These are phyloP conservation scores for Electrophaes corylata DNA, from an alignment of 2,888 invertebrate genomes.

Conservation along the genomic window DNA sequence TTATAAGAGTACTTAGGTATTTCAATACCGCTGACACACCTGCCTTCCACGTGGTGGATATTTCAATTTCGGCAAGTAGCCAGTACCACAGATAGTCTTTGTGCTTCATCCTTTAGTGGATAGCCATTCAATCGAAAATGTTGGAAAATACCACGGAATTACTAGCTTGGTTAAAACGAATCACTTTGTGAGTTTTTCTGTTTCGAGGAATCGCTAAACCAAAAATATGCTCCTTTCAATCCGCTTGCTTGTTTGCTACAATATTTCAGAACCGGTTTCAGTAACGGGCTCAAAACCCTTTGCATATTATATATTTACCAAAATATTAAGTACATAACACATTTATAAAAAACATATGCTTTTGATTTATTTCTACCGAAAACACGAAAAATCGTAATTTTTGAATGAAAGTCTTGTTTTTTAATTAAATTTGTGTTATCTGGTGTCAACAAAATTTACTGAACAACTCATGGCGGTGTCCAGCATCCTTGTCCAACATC, in stretches of 20 bases:
- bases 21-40: conserved; percentile 5
- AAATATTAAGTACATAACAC: not conserved
- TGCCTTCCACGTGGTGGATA: conserved; percentile 10
- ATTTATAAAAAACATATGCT: no score
- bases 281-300: no score
- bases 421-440: no score
- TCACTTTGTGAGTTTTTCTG: not conserved
- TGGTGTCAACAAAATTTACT: no score
- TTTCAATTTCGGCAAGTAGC: conserved; percentile 6
- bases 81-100: conserved; percentile 1
- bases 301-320: not conserved
- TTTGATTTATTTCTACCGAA: no score
- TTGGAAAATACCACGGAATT: not conserved
- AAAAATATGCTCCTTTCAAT: not conserved
- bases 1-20: conserved; percentile 4
- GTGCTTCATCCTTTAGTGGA: not conserved
- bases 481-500: no score
- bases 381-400: no score
- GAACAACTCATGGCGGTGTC: no score
- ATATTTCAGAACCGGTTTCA: not conserved
- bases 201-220: not conserved
- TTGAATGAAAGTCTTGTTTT: no score
- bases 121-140: not conserved
- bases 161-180: not conserved
- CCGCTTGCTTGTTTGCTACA: not conserved